Conservation (phyloP, 2,888 invertebrate genomes). For the Himalopsyche japonica region DNA sequence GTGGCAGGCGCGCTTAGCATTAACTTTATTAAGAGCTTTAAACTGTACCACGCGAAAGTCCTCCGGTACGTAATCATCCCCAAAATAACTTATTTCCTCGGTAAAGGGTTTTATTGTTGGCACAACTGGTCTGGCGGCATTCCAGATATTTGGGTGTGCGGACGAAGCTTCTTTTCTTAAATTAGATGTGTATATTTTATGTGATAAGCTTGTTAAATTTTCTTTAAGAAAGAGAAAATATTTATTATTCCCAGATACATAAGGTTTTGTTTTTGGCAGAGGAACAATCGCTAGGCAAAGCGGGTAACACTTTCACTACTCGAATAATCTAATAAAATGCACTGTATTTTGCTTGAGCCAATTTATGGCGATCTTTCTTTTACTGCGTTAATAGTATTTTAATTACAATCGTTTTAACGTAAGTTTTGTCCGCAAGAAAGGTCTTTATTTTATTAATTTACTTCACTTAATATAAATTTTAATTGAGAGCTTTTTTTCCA, state of each 20-base stretch:
- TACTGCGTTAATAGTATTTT: neutral
- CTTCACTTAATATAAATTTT: too few relatives aligned
- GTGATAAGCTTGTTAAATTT: slow-evolving; percentile 27
- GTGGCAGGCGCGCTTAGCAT: slow-evolving; percentile 15
- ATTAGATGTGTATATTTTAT: slow-evolving; percentile 37
- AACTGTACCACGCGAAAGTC: slow-evolving; percentile 9
- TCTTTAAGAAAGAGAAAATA: slow-evolving; percentile 18
- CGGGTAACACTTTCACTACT: neutral
- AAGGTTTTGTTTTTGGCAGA: slow-evolving; percentile 5
- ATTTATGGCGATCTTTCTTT: neutral
- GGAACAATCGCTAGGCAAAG: neutral
- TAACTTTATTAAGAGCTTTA: slow-evolving; percentile 34
- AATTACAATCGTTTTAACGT: neutral
- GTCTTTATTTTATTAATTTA: neutral
- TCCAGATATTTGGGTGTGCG: slow-evolving; percentile 22
- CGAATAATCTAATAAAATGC: slow-evolving; percentile 19
- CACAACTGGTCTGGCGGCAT: slow-evolving; percentile 1
- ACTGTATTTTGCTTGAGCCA: neutral
- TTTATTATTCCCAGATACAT: slow-evolving; percentile 13
- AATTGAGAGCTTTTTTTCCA: too few relatives aligned
- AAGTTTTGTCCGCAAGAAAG: neutral
- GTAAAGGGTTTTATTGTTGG: slow-evolving; percentile 1
- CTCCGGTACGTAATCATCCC: slow-evolving; percentile 13
- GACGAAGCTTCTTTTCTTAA: slow-evolving; percentile 5
- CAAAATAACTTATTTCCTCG: slow-evolving; percentile 8